Percentiles rank a stretch among this genome's conserved stretches.
These are phyloP conservation scores for Disparrhopalites patrizii DNA, from an alignment of 2,888 invertebrate genomes.

Conservation along the genomic window DNA sequence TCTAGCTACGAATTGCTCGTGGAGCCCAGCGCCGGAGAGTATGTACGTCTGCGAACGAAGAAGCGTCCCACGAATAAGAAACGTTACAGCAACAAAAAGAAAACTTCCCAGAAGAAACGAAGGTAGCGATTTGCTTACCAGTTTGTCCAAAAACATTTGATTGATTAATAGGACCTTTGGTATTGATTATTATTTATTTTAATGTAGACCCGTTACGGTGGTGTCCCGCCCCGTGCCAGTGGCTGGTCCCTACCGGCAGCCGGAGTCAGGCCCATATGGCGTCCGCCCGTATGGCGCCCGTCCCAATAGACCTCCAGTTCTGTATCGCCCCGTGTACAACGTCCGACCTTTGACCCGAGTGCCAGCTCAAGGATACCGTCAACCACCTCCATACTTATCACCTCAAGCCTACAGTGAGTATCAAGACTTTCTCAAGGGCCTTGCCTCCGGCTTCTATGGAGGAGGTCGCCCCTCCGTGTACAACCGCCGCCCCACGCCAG, in stretches of 20 bases:
- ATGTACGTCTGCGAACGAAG: constrained; percentile 13
- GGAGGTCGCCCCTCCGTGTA: constrained; percentile 1
- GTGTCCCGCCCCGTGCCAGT: neutral
- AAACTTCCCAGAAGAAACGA: neutral
- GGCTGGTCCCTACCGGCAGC: neutral
- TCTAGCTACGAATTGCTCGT: constrained; percentile 26
- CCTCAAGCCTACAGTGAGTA: constrained; percentile 4
- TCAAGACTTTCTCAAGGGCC: constrained; percentile 1
- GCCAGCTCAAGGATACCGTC: neutral
- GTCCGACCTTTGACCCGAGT: constrained; percentile 16
- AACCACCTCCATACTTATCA: neutral
- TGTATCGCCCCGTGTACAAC: constrained; percentile 25
- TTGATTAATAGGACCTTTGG: neutral
- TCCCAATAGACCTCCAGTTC: no score
- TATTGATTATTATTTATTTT: neutral
- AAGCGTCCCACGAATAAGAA: constrained; percentile 13
- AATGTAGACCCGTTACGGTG: neutral
- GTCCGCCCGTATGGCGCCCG: neutral
- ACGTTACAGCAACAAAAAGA: constrained; percentile 6
- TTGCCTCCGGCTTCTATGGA: constrained; percentile 8
- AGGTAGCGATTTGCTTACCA: neutral
- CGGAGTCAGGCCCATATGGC: neutral
- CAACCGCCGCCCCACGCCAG: constrained; percentile 14
- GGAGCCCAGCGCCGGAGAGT: constrained; percentile 1
- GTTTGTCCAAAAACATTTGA: neutral